A percentile compares a stretch with the other conserved stretches of the same genome.
Evolutionary conservation across 2,113 vertebrate species (phyloP).

Genomic region (Psilopsiagon aymara): DNA sequence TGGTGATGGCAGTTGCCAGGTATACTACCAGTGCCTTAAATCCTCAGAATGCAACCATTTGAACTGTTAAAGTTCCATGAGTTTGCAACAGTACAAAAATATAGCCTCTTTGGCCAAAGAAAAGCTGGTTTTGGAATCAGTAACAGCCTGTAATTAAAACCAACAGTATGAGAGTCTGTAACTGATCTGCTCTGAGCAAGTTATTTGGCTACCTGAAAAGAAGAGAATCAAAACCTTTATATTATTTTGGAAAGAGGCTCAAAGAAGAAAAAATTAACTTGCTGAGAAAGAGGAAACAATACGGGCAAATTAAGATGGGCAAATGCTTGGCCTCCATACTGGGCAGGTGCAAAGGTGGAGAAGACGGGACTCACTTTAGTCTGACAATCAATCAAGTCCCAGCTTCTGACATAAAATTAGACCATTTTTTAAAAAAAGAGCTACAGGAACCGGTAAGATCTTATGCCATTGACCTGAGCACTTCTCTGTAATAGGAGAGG

Average conservation of each 20-base stretch:
- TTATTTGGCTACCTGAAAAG: constrained; percentile 60
- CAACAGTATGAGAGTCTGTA: background rate
- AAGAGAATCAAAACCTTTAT: background rate
- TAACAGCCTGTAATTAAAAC: background rate
- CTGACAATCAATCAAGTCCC: background rate
- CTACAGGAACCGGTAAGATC: background rate
- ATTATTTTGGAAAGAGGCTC: background rate
- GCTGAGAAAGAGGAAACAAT: constrained; percentile 12
- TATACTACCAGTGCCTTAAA: background rate
- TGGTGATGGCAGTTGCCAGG: background rate
- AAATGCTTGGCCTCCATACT: background rate
- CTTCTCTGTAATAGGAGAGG: background rate
- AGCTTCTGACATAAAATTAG: background rate
- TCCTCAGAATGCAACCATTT: background rate
- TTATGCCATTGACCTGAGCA: background rate
- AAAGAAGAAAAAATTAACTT: background rate
- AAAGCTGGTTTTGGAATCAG: background rate
- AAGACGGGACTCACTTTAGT: background rate
- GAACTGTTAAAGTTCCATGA: constrained; percentile 1
- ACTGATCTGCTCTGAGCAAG: constrained; percentile 45
- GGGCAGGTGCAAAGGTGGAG: background rate
- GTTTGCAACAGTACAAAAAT: constrained; percentile 16
- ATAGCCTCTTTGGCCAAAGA: background rate
- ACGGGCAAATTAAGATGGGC: background rate
- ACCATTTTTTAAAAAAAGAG: background rate